Evolutionary conservation across 2,888 invertebrate genomes (phyloP), one percentile per base, ranked within the genome.

Genomic region (Heteropelma amictum): DNA sequence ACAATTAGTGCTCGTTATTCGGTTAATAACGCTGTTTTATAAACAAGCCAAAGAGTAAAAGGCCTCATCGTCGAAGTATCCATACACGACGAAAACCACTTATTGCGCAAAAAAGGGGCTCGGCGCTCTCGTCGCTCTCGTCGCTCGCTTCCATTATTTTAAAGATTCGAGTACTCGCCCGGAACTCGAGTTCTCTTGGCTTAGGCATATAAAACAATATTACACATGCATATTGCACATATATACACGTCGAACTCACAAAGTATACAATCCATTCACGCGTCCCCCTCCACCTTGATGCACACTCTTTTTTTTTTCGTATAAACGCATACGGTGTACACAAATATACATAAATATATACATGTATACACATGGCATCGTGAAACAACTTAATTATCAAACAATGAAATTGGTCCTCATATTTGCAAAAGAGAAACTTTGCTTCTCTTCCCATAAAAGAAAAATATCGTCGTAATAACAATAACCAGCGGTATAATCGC

Each of bases 1-100:
- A 88, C 88, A 88, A 88, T 88, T 87, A 88, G 82, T 83, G 76
- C 80, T 80, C 67, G 60, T 65, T 60, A 61, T 79, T 82, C 74
- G 79, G 77, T 80, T 81, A 81, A 80, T 76, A 58, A 80, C 77
- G 74, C 77, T 87, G 87, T 87, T 87, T 87, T 86, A 82, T 85
- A 87, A 87, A 51, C 74, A 54, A 72, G 72, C 21, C 7, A 6
- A 42, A 53, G 17, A 21, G 30, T 19, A 68, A 58, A 68, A 58
- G 63, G 65, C 30, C 17, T 63, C n/a, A 26, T 3, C 40, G 40
- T 51, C 26, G 53, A 30, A 35, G 17, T 33, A n/a, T n/a, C n/a
- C n/a, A n/a, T n/a, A 14, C 47, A 40, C 49, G 42, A 23, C n/a
- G 19, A 30, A n/a, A 68, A 58, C 58, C 68, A 76, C 75, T 76